Percentiles rank a stretch among this genome's conserved stretches.
These are phyloP conservation scores for Microplitis mediator DNA, from an alignment of 1,140 invertebrate genomes.

Conservation along the genomic window DNA sequence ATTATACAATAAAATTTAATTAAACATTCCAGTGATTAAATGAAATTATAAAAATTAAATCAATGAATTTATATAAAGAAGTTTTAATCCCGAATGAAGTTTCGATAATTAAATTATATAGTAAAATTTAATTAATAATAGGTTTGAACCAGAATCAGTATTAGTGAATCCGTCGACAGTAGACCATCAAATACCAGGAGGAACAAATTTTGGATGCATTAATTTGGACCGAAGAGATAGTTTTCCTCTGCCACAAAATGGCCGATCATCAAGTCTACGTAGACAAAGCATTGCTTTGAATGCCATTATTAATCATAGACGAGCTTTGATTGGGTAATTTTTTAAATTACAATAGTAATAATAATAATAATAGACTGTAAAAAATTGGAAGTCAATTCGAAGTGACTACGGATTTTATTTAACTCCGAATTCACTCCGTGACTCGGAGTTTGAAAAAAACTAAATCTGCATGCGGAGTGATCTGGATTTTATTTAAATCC, in stretches of 20 bases:
- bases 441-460: too few species aligned
- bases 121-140: neutral
- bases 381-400: too few species aligned
- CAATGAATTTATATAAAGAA: too few species aligned
- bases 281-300: conserved; percentile 53
- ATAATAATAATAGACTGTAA: neutral
- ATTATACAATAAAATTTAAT: too few species aligned
- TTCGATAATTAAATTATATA: neutral
- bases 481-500: too few species aligned
- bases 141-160: conserved; percentile 15
- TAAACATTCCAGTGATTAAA: too few species aligned
- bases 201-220: conserved; percentile 31
- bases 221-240: conserved; percentile 37
- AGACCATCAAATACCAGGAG: conserved; percentile 10
- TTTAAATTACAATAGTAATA: neutral
- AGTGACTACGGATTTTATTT: too few species aligned
- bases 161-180: neutral
- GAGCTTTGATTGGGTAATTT: conserved; percentile 50
- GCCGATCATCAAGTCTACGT: conserved; percentile 43
- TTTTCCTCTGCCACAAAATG: conserved; percentile 34
- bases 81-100: too few species aligned
- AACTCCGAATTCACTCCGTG: too few species aligned
- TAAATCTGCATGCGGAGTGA: too few species aligned
- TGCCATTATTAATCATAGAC: conserved; percentile 52
- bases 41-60: too few species aligned